A percentile compares a stretch with the other conserved stretches of the same genome.
Conservation (phyloP, 2,113 vertebrate genomes). For the Leiothrix lutea region DNA sequence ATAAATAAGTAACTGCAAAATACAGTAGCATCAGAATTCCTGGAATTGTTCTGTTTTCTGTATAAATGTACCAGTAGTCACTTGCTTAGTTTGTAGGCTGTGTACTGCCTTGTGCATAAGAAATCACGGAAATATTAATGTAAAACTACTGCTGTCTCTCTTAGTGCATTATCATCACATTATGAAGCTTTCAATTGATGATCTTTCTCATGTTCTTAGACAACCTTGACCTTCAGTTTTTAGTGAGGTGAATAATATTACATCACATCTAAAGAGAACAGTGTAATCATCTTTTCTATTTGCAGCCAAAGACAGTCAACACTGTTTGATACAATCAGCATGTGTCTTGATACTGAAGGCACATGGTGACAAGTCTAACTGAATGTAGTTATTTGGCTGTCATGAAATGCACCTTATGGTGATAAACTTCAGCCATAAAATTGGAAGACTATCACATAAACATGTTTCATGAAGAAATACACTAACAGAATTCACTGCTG, state of each 20-base stretch:
- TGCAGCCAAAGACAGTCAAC: conserved; percentile 79
- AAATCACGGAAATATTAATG: conserved; percentile 36
- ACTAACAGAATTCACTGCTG: conserved; percentile 79
- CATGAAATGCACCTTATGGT: conserved; percentile 86
- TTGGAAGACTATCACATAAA: conserved; percentile 87
- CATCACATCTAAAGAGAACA: conserved; percentile 77
- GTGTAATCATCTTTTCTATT: conserved; percentile 83
- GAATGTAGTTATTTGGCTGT: conserved; percentile 85
- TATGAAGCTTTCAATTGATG: conserved; percentile 66
- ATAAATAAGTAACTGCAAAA: neutral
- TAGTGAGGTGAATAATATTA: conserved; percentile 75
- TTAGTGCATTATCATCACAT: conserved; percentile 66
- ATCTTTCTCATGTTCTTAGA: conserved; percentile 71
- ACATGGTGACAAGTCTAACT: conserved; percentile 85
- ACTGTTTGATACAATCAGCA: conserved; percentile 84
- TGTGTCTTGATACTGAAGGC: conserved; percentile 84
- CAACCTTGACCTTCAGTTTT: conserved; percentile 82
- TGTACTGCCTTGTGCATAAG: neutral
- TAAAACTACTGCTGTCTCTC: conserved; percentile 31
- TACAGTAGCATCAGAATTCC: neutral
- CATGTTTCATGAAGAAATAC: conserved; percentile 87
- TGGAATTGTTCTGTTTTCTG: neutral
- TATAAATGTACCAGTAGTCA: neutral
- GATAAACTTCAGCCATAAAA: conserved; percentile 84
- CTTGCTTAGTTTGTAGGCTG: neutral